These are phyloP conservation scores for Lathronympha strigana DNA, from an alignment of 2,888 invertebrate species.

Conservation along the genomic window DNA sequence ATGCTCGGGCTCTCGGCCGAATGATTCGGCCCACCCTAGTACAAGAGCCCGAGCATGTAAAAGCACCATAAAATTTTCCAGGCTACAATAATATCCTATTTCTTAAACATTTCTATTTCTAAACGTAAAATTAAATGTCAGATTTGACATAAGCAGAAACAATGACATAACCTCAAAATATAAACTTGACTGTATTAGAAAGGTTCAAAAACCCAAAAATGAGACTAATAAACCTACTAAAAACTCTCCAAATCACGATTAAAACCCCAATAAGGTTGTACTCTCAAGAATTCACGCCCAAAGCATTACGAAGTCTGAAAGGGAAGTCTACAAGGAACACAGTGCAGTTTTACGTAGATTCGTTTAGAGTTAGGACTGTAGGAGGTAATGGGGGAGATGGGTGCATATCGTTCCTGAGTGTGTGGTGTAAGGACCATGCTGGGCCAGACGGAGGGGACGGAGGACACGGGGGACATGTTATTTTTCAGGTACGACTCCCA, in stretches of 20 bases:
- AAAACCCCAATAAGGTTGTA: conserved; percentile 50
- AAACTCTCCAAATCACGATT: conserved; percentile 28
- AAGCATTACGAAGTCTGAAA: conserved; percentile 72
- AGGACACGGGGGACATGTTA: conserved; percentile 97
- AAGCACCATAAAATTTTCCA: too few species aligned
- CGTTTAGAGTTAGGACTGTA: conserved; percentile 85
- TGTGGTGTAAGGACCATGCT: conserved; percentile 93
- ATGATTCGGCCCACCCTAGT: too few species aligned
- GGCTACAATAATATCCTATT: too few species aligned
- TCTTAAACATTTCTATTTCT: background rate
- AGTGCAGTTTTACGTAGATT: conserved; percentile 88
- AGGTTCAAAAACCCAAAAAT: conserved; percentile 14
- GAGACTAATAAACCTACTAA: conserved; percentile 37
- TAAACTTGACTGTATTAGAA: conserved; percentile 45
- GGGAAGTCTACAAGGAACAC: conserved; percentile 67
- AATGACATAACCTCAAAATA: conserved; percentile 34
- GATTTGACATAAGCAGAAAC: conserved; percentile 15
- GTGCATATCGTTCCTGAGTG: conserved; percentile 92
- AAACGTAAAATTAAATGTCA: conserved; percentile 10
- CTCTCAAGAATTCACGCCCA: conserved; percentile 62
- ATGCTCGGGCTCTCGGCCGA: too few species aligned
- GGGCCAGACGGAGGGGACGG: conserved; percentile 99
- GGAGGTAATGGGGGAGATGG: conserved; percentile 98
- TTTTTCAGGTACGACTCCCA: conserved; percentile 86
- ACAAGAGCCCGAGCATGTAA: too few species aligned